A percentile compares a stretch with the other conserved stretches of the same genome.
These are phyloP conservation scores for Octonoba sinensis DNA, from an alignment of 2,888 invertebrate genomes.

Conservation along the genomic window DNA sequence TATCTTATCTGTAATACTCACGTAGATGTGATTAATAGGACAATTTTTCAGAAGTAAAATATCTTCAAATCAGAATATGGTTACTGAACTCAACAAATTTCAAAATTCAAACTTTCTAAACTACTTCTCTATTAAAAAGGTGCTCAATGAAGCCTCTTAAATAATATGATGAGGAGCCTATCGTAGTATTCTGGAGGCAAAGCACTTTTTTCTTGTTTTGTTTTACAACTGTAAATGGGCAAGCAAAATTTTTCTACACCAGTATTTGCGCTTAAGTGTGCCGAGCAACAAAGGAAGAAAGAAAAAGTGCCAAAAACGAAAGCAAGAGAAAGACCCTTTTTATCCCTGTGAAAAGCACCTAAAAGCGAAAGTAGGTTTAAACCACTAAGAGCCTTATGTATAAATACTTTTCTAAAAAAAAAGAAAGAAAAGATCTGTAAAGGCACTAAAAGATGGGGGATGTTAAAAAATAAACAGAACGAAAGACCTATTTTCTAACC, in stretches of 20 bases:
- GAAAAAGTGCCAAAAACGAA: conserved; percentile 22
- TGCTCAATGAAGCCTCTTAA: no score
- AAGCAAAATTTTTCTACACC: conserved; percentile 32
- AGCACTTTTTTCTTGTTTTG: no score
- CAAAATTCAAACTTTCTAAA: no score
- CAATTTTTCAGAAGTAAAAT: no score
- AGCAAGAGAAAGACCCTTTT: conserved; percentile 39
- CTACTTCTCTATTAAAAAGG: no score
- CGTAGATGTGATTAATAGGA: no score
- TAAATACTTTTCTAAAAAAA: conserved; percentile 49
- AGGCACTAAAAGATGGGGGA: conserved; percentile 31
- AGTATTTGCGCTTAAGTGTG: conserved; percentile 9
- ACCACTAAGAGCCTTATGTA: conserved; percentile 52
- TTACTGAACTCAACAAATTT: no score
- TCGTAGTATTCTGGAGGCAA: no score
- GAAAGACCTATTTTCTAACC: conserved; percentile 59
- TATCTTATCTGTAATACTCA: no score
- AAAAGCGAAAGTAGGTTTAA: conserved; percentile 63
- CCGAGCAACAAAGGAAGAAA: conserved; percentile 5
- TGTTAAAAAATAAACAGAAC: conserved; percentile 1
- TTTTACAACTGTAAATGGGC: conserved; percentile 21
- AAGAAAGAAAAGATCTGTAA: conserved; percentile 14
- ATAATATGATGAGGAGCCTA: no score
- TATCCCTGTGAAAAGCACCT: conserved; percentile 9
- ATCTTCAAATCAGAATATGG: no score